Conservation (phyloP, 2,888 invertebrate species). For the Andrena chrysosceles region DNA sequence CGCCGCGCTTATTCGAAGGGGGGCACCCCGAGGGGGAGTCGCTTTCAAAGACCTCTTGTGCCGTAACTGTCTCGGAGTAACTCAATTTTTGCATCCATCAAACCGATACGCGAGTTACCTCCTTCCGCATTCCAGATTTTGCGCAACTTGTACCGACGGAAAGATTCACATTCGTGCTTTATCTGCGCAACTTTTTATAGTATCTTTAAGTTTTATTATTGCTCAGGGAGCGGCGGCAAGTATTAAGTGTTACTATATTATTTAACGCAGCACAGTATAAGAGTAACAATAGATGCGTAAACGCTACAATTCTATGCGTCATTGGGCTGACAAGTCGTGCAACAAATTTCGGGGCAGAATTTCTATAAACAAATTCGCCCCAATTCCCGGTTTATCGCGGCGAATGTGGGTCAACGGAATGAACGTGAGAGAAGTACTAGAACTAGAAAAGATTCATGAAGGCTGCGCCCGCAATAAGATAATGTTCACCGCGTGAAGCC, state of each 20-base stretch:
- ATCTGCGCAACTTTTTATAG: not conserved
- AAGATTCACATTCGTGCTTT: not conserved
- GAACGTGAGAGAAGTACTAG: slow-evolving; percentile 51
- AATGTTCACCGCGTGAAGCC: slow-evolving; percentile 58
- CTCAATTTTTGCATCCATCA: not conserved
- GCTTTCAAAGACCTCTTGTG: not conserved
- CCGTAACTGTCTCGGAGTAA: not conserved
- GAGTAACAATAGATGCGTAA: not conserved
- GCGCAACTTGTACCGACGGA: not conserved
- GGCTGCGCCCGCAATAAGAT: slow-evolving; percentile 60
- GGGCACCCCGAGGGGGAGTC: not conserved
- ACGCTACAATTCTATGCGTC: not conserved
- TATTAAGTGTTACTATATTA: too few relatives aligned
- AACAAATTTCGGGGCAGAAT: slow-evolving; percentile 18
- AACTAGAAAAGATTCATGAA: slow-evolving; percentile 63
- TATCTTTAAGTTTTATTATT: too few relatives aligned
- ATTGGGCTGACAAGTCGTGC: not conserved
- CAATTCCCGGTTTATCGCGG: slow-evolving; percentile 38
- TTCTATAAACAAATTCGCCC: slow-evolving; percentile 47
- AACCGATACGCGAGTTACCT: not conserved
- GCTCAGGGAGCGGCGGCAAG: not conserved
- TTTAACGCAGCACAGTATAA: too few relatives aligned
- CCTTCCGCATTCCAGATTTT: not conserved
- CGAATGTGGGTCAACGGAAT: slow-evolving; percentile 55
- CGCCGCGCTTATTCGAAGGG: not conserved